Percentiles rank a stretch among this genome's conserved stretches.
Conservation (phyloP, 1,140 invertebrate species). For the Marisa cornuarietis region DNA sequence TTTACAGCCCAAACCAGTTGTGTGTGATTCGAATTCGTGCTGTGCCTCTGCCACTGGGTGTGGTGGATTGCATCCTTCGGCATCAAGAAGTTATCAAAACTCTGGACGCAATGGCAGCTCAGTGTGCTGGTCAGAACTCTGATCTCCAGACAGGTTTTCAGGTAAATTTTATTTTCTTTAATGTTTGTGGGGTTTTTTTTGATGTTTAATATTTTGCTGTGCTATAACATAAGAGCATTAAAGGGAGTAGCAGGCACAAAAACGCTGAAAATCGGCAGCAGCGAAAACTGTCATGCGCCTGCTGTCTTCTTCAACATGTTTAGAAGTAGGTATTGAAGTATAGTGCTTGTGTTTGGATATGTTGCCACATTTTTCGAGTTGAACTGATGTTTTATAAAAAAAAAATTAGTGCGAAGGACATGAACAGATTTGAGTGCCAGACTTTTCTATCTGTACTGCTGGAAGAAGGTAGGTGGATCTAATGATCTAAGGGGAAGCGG, state of each 20-base stretch:
- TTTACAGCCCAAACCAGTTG: constrained; percentile 78
- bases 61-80: constrained; percentile 77
- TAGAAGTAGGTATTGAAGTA: too few species aligned
- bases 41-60: constrained; percentile 79
- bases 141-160: constrained; percentile 21
- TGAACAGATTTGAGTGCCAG: too few species aligned
- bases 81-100: constrained; percentile 72
- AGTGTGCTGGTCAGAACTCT: constrained; percentile 19
- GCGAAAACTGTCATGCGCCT: too few species aligned
- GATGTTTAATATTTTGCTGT: neutral
- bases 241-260: neutral
- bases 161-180: neutral
- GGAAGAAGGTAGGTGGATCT: too few species aligned
- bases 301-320: too few species aligned
- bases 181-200: neutral
- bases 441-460: too few species aligned
- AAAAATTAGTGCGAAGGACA: too few species aligned
- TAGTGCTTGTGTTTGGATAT: too few species aligned
- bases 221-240: neutral
- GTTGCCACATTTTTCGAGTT: too few species aligned
- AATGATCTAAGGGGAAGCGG: too few species aligned
- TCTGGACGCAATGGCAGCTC: constrained; percentile 58
- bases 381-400: too few species aligned
- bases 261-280: neutral
- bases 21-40: constrained; percentile 81